Evolutionary conservation across 2,888 invertebrate genomes (phyloP).

Genomic region (Belgica antarctica): DNA sequence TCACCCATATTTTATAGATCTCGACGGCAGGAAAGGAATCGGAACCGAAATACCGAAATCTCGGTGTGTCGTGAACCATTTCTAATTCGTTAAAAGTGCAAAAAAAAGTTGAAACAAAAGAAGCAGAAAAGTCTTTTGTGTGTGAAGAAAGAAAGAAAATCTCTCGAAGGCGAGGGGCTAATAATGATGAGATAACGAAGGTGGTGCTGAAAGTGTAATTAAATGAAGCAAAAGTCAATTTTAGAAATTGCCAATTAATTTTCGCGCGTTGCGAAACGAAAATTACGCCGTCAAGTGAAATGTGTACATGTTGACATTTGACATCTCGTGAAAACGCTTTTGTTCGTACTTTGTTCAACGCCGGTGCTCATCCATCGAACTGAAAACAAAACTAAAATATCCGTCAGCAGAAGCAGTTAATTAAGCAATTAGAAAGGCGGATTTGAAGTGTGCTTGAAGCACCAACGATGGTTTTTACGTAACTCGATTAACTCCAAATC

Average conservation of each 20-base stretch:
- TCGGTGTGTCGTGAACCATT: background rate
- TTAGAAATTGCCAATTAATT: slow-evolving; percentile 12
- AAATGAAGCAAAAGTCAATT: slow-evolving; percentile 1
- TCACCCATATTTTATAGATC: slow-evolving; percentile 11
- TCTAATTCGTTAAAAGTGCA: slow-evolving; percentile 23
- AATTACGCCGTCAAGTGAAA: background rate
- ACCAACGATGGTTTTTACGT: slow-evolving; percentile 23
- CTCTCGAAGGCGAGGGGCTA: too few species aligned
- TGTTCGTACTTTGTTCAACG: too few species aligned
- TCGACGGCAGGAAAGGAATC: background rate
- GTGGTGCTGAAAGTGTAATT: slow-evolving; percentile 17
- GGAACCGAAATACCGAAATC: too few species aligned
- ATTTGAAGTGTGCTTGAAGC: slow-evolving; percentile 23
- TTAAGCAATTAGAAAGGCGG: slow-evolving; percentile 42
- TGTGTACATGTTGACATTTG: slow-evolving; percentile 15
- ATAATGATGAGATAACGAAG: slow-evolving; percentile 17
- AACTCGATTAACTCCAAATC: slow-evolving; percentile 7
- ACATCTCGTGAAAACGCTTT: background rate
- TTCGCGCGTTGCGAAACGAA: background rate
- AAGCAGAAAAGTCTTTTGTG: background rate
- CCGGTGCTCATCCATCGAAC: too few species aligned
- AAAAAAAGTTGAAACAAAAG: slow-evolving; percentile 24
- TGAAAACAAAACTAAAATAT: background rate
- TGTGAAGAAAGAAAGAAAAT: background rate
- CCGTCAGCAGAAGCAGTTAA: slow-evolving; percentile 12